A percentile compares a stretch with the other conserved stretches of the same genome.
Conservation (phyloP, 2,113 vertebrate genomes). For the Trogon surrucura region DNA sequence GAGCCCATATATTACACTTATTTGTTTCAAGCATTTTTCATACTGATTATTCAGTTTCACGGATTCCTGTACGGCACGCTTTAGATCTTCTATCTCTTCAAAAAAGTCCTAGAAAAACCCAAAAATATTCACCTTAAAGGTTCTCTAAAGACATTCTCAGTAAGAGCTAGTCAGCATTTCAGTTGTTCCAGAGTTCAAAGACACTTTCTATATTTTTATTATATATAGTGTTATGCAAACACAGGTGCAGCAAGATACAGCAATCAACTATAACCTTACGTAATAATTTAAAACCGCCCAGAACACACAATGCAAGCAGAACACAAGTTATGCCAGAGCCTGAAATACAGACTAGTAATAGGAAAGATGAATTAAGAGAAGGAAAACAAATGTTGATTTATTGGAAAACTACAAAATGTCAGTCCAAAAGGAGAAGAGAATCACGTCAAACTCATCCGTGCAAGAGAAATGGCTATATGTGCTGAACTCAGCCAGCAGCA, state of each 20-base stretch:
- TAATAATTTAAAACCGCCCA: neutral
- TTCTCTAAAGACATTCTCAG: neutral
- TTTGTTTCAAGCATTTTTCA: constrained; percentile 69
- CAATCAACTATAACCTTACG: neutral
- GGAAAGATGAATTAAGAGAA: neutral
- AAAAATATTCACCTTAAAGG: neutral
- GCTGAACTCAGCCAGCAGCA: neutral
- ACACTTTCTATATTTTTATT: neutral
- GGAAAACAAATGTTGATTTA: neutral
- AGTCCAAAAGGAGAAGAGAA: neutral
- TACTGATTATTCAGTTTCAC: constrained; percentile 69
- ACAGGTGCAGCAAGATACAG: accelerated
- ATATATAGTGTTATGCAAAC: neutral
- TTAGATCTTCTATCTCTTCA: constrained; percentile 74
- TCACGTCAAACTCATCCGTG: neutral
- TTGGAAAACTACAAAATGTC: neutral
- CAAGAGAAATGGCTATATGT: accelerated
- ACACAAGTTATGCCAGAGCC: neutral
- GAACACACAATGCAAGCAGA: neutral
- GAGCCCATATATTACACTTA: constrained; percentile 57
- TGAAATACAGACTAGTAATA: neutral
- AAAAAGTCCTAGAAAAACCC: constrained; percentile 70
- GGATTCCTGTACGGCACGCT: constrained; percentile 65
- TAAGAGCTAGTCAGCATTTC: neutral
- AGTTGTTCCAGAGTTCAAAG: neutral